Base-by-base conservation (phyloP, 2,797 vertebrate species). In the Phoebastria nigripes region DNA sequence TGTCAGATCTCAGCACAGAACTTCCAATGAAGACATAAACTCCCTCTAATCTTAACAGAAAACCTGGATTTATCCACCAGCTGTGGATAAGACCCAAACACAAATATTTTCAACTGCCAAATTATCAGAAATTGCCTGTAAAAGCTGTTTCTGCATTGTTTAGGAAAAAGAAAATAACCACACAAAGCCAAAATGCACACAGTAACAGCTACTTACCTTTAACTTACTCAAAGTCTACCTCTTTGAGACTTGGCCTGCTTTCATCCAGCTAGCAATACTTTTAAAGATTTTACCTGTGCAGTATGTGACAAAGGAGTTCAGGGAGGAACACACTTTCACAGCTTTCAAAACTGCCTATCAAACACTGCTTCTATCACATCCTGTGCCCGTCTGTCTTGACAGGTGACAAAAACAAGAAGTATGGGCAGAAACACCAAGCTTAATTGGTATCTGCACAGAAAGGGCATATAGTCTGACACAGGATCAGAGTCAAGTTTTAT, bases 391-490 rank as follows among this genome's bases (percentile, higher is more conserved):
- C n/a, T 28, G 69, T 5, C 74, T 25, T 14, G 33, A 13, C 37
- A 31, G 26, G 13, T 4, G 9, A 55, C 4, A 1, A 19, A 5
- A 49, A 15, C 14, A 11, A 69, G 41, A 11, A 12, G 44, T 5
- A 33, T 0, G 24, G 70, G 58, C 49, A 80, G 59, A 14, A 37
- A 13, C 18, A 3, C 39, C 2, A 25, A 31, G 65, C 47, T 83
- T 7, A 14, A 5, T 2, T n/a, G 6, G 1, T 3, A 25, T 0
- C 55, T 4, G 63, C 39, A 31, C 24, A 13, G 33, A 33, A 33
- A 24, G 74, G 66, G 31, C 56, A 79, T 0, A 3, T 0, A 1
- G 54, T 5, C 37, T 18, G 62, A 35, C 49, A 47, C 33, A 8
- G 41, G n/a, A 25, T 4, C 44, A 17, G 44, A 22, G 49, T 15